These are phyloP conservation scores for Falco peregrinus DNA, from an alignment of 2,797 vertebrate species.

Conservation along the genomic window DNA sequence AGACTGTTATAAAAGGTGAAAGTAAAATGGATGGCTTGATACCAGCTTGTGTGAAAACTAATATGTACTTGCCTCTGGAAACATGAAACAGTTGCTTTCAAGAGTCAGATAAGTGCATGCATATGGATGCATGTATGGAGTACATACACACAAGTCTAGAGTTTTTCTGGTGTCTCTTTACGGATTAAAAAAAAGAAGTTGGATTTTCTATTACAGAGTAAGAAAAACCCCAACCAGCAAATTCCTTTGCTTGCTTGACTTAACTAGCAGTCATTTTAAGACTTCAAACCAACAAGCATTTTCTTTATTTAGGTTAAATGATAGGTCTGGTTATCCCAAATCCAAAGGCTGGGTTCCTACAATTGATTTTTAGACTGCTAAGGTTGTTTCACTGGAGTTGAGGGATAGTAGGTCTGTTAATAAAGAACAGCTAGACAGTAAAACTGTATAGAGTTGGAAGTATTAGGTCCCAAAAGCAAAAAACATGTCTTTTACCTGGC, in stretches of 20 bases:
- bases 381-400: not conserved
- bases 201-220: not conserved
- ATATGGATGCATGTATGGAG: not conserved
- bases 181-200: not conserved
- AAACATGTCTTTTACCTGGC: constrained; percentile 79
- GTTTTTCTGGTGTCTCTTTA: not conserved
- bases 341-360: not conserved
- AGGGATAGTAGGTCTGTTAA: not conserved
- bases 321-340: not conserved
- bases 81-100: not conserved
- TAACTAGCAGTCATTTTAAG: not conserved
- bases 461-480: not conserved
- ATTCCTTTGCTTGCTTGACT: not conserved
- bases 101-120: not conserved
- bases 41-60: not conserved
- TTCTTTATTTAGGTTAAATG: not conserved
- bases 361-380: not conserved
- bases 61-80: not conserved
- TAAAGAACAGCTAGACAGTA: not conserved
- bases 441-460: not conserved
- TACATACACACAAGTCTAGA: not conserved
- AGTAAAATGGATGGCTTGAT: not conserved
- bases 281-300: not conserved
- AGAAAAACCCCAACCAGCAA: not conserved
- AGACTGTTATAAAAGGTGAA: not conserved